Evolutionary conservation across 2,113 vertebrate species (phyloP), one percentile per base, ranked within the genome.

Genomic region (Ochotona curzoniae): DNA sequence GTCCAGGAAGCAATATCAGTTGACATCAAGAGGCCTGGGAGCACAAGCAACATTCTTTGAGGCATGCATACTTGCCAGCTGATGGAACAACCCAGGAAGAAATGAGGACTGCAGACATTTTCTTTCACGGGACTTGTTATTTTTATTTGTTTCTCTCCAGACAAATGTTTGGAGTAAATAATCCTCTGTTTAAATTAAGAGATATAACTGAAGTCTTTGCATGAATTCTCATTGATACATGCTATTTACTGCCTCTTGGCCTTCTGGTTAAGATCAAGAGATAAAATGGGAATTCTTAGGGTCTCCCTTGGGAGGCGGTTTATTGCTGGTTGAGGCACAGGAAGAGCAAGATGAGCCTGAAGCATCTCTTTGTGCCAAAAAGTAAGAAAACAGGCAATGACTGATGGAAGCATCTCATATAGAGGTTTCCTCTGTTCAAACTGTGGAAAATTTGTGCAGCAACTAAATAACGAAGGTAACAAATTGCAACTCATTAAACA

Each of bases 381-480:
- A 81, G 7, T 35, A 87, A 91, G 71, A 83, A 86, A 94, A 91
- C 1, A 74, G 57, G 61, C 44, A 11, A 0, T 49, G 5, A 80
- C 61, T 90, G 35, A 76, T 87, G 57, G 23, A 8, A 92, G 71
- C 11, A 11, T 47, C 25, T 49, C 57, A 82, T 25, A 0, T 88
- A 86, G 28, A 32, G 44, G 30, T 23, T 18, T 25, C 6, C 26
- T 75, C 66, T 75, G n/a, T 86, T 94, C 66, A 92, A 75, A 70
- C 0, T 61, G 15, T 13, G 30, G 51, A 83, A 71, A 75, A 64
- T 47, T 30, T 88, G 21, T 75, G 7, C 51, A 83, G 70, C 66
- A 89, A 67, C 60, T 92, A 47, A 89, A 67, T 61, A 47, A 93
- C 28, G 9, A 87, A 89, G 87, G 25, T 69, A 86, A 85, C 49